Percentiles rank a stretch among this genome's conserved stretches.
Conservation (phyloP, 2,113 vertebrate species). For the Poeciliopsis occidentalis region DNA sequence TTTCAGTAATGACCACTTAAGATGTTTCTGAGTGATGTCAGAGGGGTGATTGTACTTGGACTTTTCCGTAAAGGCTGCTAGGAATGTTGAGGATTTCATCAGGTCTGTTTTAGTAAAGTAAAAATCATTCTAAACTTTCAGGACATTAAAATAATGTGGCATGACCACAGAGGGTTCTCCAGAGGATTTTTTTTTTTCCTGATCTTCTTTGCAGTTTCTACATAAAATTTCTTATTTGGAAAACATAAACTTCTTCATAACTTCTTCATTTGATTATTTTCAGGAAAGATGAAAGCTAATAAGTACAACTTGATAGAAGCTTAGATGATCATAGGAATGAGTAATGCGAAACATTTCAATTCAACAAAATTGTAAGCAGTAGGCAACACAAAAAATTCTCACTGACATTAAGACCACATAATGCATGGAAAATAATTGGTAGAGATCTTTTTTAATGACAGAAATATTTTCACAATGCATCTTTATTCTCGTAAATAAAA, state of each 20-base stretch:
- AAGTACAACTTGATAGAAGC: neutral
- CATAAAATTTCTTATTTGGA: slow-evolving; percentile 1
- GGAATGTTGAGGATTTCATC: slow-evolving; percentile 20
- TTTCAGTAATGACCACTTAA: slow-evolving; percentile 57
- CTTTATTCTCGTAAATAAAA: slow-evolving; percentile 23
- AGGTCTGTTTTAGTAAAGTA: slow-evolving; percentile 9
- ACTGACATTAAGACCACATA: neutral
- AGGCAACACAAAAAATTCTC: neutral
- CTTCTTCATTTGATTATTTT: neutral
- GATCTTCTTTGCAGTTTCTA: slow-evolving; percentile 4
- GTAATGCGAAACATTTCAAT: neutral
- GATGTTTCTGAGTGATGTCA: slow-evolving; percentile 46
- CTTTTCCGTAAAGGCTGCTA: slow-evolving; percentile 26
- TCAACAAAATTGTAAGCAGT: neutral
- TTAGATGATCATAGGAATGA: neutral
- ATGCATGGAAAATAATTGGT: neutral
- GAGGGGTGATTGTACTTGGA: slow-evolving; percentile 9
- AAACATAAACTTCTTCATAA: neutral
- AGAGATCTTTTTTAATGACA: slow-evolving; percentile 2
- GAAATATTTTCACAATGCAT: slow-evolving; percentile 1
- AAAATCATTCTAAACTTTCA: slow-evolving; percentile 13
- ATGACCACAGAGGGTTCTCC: slow-evolving; percentile 20
- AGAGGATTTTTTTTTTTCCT: neutral
- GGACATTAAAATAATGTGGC: slow-evolving; percentile 12
- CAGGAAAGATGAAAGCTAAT: neutral